Conservation (phyloP, 2,113 vertebrate genomes). For the Orthonyx spaldingii region DNA sequence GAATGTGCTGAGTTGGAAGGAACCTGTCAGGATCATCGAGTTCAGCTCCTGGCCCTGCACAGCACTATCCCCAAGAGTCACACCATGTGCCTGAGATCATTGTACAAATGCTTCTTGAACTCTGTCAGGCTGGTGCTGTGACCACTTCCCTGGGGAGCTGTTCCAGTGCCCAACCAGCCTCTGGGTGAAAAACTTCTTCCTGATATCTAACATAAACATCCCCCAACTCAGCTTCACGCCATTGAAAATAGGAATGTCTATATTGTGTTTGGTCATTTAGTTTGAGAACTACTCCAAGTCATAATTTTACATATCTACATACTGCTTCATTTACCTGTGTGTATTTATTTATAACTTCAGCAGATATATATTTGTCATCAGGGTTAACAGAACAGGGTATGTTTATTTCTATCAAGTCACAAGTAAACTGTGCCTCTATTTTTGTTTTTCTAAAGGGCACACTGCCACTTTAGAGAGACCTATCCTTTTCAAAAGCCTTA, state of each 20-base stretch:
- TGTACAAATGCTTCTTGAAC: background rate
- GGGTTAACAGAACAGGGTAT: background rate
- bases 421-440: slow-evolving; percentile 71
- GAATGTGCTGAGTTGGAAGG: background rate
- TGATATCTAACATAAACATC: background rate
- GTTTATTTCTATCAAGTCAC: slow-evolving; percentile 77
- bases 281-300: background rate
- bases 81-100: no score
- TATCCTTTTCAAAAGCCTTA: slow-evolving; percentile 55
- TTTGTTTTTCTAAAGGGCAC: slow-evolving; percentile 67
- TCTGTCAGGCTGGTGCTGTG: background rate
- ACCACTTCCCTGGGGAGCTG: background rate
- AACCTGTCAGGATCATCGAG: background rate
- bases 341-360: background rate
- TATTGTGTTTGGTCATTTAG: background rate
- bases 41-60: background rate
- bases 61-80: background rate
- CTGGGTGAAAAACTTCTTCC: background rate
- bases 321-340: background rate
- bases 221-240: background rate
- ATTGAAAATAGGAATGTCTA: background rate
- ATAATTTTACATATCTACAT: background rate
- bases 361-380: background rate
- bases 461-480: slow-evolving; percentile 74
- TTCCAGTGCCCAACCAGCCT: background rate